Base-by-base conservation (phyloP, 2,797 vertebrate genomes). In the Rhincodon typus region DNA sequence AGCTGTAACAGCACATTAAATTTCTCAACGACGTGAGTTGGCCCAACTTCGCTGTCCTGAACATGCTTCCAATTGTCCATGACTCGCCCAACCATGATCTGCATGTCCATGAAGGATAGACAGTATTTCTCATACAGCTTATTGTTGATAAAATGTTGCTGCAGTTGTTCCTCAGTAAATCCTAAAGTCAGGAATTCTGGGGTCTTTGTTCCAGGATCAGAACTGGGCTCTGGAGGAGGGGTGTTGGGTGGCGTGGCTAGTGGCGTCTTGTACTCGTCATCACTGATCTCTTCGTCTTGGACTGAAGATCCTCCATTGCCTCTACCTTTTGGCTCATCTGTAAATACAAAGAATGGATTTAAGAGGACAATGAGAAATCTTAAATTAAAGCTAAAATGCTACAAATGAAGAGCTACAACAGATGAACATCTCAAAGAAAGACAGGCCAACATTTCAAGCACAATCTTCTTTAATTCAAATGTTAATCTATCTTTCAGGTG, bases 21-120 rank as follows among this genome's bases (percentile, higher is more conserved):
- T 96, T 99, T 99, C 97, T 99, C 99, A 0, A 99, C 99, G 96
- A 99, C 99, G 0, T 99, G 99, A 50, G 99, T 99, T 0, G 99
- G 99, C 10, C 99, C 99, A 50, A 99, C 99, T 6, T 99, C 98
- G 15, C 98, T 98, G 96, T 99, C 98, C 95, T 99, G 99, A 95
- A 99, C 97, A 0, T 99, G 99, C 62, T 99, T 99, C 99, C 99
- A 99, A 96, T 98, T 99, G 97, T 99, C 99, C 96, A 98, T 99
- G 96, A 98, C 98, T 19, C 97, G 98, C 57, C 99, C 99, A 1
- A 99, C 99, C 99, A 99, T 99, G 96, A 99, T 99, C 97, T 99
- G 99, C 67, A 99, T 98, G 97, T 99, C 99, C 96, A 99, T 98
- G 96, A 99, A 99, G 0, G 99, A 99, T 96, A 99, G 97, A 0